Evolutionary conservation across 1,140 invertebrate genomes (phyloP), one percentile per base, ranked within the genome.

Genomic region (Drosophila ogumai): DNA sequence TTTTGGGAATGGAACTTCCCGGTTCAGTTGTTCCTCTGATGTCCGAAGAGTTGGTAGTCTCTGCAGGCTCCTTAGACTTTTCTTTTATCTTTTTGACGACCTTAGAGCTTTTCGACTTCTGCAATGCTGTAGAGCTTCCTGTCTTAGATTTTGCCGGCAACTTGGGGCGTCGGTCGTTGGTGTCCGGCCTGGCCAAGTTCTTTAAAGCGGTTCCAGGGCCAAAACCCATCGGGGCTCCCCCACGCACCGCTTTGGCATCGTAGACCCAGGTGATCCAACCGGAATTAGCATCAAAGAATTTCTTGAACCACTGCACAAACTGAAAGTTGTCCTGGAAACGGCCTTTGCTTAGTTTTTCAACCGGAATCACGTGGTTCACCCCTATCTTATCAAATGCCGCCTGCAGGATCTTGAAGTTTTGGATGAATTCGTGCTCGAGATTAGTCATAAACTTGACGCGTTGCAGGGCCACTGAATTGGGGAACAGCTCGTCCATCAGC

Each of bases 241-340:
- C 38, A 1, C 65, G 58, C 2, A 19, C 65, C 1, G 3, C 15
- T 0, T 12, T 1, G 7, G 65, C 34, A 34, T 67, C 15, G 17
- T 67, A 67, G 0, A 3, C 9, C 5, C 6, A 8, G n/a, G 8
- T 17, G 3, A 17, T 25, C 34, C 7, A n/a, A 7, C 8, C 15
- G 15, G 22, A 25, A 44, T 67, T 64, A 19, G 65, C 58, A 5
- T 68, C 46, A 0, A 50, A 41, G 22, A 73, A 73, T 92, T 99
- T 99, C 95, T 99, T 99, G 94, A 99, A 99, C 99, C 99, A 99
- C 94, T 99, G 99, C 67, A 99, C 96, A 94, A 99, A 99, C 94
- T 99, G 99, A 95, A 99, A 99, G 94, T 99, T 99, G 94, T 99
- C 99, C 95, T 99, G 98, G 93, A 99, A 99, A 91, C 97, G 96